Evolutionary conservation across 2,113 vertebrate genomes (phyloP).

Genomic region (Laterallus jamaicensis): DNA sequence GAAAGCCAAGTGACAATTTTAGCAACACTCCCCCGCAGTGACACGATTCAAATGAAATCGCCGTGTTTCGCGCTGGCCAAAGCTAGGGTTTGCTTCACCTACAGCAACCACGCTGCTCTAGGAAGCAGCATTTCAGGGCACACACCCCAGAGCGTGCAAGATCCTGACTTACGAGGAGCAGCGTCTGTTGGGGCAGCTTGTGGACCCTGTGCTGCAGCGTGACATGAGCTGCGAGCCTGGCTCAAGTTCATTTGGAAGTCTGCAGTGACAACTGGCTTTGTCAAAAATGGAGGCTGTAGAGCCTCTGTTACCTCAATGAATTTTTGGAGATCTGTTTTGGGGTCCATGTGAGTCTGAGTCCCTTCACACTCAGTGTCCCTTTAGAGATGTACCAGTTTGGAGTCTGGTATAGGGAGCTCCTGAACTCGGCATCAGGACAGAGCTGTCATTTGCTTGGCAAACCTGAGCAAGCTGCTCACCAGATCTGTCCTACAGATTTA

Average conservation of each 20-base stretch:
- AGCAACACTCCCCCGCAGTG: slow-evolving; percentile 35
- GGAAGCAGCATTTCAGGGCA: not conserved
- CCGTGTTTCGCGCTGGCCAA: not conserved
- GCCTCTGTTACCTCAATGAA: rapidly evolving
- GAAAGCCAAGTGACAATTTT: slow-evolving; percentile 27
- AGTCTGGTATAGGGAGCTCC: rapidly evolving
- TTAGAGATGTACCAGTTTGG: not conserved
- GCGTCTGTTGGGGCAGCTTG: rapidly evolving
- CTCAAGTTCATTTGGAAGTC: not conserved
- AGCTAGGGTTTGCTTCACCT: not conserved
- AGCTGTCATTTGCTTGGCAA: not conserved
- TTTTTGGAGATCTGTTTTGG: not conserved
- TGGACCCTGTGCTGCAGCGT: not conserved
- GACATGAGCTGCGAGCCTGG: rapidly evolving
- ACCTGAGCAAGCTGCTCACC: not conserved
- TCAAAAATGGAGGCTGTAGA: not conserved
- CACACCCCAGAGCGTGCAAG: rapidly evolving
- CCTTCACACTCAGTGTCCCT: rapidly evolving
- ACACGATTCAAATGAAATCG: not conserved
- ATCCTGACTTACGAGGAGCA: rapidly evolving
- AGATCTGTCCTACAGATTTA: not conserved
- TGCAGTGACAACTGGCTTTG: not conserved
- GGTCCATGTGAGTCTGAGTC: not conserved
- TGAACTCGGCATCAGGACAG: rapidly evolving
- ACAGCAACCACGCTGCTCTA: not conserved